A percentile compares a stretch with the other conserved stretches of the same genome.
Conservation (phyloP, 1,140 invertebrate genomes). For the Triops cancriformis region DNA sequence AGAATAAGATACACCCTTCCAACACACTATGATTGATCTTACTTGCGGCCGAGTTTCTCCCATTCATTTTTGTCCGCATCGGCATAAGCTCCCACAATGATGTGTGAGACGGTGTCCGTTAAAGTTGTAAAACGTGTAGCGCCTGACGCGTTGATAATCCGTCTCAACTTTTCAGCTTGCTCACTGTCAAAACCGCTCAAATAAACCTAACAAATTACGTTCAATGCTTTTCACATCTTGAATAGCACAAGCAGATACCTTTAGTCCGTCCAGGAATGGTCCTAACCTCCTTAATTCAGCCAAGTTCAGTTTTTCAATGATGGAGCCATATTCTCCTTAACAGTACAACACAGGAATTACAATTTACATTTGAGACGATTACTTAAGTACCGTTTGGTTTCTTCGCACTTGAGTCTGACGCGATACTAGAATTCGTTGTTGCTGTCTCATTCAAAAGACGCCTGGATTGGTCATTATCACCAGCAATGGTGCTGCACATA, state of each 20-base stretch:
- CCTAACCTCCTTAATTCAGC: constrained; percentile 59
- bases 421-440: background rate
- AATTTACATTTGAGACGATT: background rate
- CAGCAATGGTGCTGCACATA: constrained; percentile 32
- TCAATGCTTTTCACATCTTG: constrained; percentile 30
- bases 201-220: constrained; percentile 41
- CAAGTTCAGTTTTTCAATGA: constrained; percentile 51
- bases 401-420: background rate
- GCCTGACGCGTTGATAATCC: constrained; percentile 67
- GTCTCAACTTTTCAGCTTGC: constrained; percentile 62
- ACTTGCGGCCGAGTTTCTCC: constrained; percentile 30
- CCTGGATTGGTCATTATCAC: constrained; percentile 13
- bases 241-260: constrained; percentile 49
- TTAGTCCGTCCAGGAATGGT: constrained; percentile 72
- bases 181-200: constrained; percentile 53
- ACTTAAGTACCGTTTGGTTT: background rate
- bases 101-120: constrained; percentile 66
- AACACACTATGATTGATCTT: background rate
- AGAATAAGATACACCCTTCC: background rate
- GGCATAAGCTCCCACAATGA: constrained; percentile 52
- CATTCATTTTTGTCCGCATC: constrained; percentile 36
- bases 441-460: constrained; percentile 32
- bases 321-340: constrained; percentile 10
- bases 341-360: background rate
- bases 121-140: constrained; percentile 68